phyloP scores from a whole-genome alignment of 2,888 invertebrate species.

The Campoplex nolae region DNA sequence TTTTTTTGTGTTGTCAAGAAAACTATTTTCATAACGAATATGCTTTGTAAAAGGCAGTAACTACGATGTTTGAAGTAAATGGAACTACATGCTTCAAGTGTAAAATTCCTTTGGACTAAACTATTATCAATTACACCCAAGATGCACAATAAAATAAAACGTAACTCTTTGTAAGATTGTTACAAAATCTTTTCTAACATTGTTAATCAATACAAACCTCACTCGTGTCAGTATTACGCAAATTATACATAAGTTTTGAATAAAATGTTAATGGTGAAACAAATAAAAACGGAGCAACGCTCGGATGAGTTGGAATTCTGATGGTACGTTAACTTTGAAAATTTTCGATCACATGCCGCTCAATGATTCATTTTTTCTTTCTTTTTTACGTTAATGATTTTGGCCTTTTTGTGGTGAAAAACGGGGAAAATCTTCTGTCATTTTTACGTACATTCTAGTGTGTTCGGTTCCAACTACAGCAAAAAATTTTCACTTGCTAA shows the following conservation, averaged over 20 bases:
- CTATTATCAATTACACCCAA: slow-evolving; percentile 46
- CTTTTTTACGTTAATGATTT: not conserved
- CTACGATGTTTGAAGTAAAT: slow-evolving; percentile 42
- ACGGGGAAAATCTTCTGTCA: not conserved
- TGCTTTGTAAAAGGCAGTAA: slow-evolving; percentile 34
- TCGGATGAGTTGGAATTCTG: slow-evolving; percentile 12
- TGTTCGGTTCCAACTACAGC: not conserved
- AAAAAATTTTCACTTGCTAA: slow-evolving; percentile 3
- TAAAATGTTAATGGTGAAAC: slow-evolving; percentile 8
- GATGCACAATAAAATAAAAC: slow-evolving; percentile 54
- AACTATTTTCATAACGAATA: slow-evolving; percentile 16
- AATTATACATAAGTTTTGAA: slow-evolving; percentile 7
- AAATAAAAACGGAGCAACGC: slow-evolving; percentile 7
- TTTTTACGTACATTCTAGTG: slow-evolving; percentile 3
- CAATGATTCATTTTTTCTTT: not conserved
- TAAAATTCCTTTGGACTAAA: slow-evolving; percentile 31
- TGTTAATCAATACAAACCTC: slow-evolving; percentile 45
- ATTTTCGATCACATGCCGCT: not conserved
- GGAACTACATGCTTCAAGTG: slow-evolving; percentile 55
- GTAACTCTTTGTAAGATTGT: slow-evolving; percentile 29
- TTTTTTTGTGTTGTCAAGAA: not conserved
- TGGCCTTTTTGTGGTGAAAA: not conserved
- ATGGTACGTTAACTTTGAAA: not conserved
- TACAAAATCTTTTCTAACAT: slow-evolving; percentile 32
- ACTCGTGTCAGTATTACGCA: slow-evolving; percentile 39